Evolutionary conservation across 2,888 invertebrate genomes (phyloP), one percentile per base, ranked within the genome.

Genomic region (Trissonchulus sp.): DNA sequence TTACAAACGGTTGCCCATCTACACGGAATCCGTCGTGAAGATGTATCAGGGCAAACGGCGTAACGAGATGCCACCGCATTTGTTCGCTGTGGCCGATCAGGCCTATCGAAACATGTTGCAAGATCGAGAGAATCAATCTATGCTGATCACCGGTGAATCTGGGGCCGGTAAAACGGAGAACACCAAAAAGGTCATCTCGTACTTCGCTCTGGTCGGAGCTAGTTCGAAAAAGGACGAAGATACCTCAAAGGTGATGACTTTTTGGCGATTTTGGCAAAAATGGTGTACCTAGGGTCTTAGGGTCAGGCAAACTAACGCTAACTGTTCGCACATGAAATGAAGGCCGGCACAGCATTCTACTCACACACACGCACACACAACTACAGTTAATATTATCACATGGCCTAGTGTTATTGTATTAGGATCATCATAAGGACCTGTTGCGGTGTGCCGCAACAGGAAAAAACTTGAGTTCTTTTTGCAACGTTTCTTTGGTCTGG

Each of bases 121-220:
- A 77, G 83, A 84, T 75, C 80, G 80, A 77, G 83, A 84, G 79
- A 81, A 82, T 76, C 83, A 83, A 76, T 83, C 83, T 30, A 83
- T 83, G 83, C 77, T 83, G 74, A 83, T 83, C 78, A 83, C 82
- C 75, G 94, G 94, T 85, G 94, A 94, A 89, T 94, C 94, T 90
- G 97, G 97, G 90, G 97, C 97, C 88, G 97, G 97, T 89, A 97
- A 98, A 90, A 98, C 97, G 90, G 97, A 98, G 89, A 97, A 97
- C 91, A 98, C 97, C 90, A 98, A 98, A 90, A 97, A 97, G 89
- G 96, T 97, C 91, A 96, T 97, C 89, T 93, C 94, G 87, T 97
- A 97, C 90, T 97, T 97, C 89, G 87, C 87, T 75, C 81, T 82
- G 72, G 85, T 86, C 37, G 96, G 95, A 88, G 94, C 81, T 71